Base-by-base conservation (phyloP, 1,140 invertebrate species). In the Diachasma alloeum region DNA sequence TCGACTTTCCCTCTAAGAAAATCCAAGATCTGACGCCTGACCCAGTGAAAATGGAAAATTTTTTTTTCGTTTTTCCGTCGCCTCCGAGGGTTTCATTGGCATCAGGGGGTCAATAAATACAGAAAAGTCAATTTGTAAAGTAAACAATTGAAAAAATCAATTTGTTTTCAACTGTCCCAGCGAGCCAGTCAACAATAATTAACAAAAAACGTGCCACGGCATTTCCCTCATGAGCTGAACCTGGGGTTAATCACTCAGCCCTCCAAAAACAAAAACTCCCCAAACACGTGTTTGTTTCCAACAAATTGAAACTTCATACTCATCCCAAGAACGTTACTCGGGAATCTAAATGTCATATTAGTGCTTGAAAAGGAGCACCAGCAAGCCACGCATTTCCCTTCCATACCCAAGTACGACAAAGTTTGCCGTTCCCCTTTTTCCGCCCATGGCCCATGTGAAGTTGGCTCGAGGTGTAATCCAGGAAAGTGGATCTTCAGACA, bases 401-500 rank as follows among this genome's bases (percentile, higher is more conserved):
- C 22, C 19, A 63, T 31, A 26, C 15, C 42, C 10, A 17, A 68
- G 66, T 42, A 67, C 59, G 73, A 15, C 36, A 70, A 75, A 75
- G 74, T 75, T 75, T 75, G 48, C 48, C 24, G 17, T 6, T 26
- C 19, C 63, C 53, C 59, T 63, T 31, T 63, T 31, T 63, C 59
- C 59, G 8, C 4, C 24, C 24, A 63, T 24, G 19, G 24, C 24
- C 59, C 24, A 26, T 37, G n/a, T 11, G 19, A 75, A 70, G 36
- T 69, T 69, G 67, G 66, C 53, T 39, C 48, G 39, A 66, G 22
- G 17, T 71, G 75, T 76, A 76, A 76, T 76, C 75, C 75, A 19
- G 5, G 75, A 76, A 76, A 76, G 67, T 76, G 67, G 67, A 59
- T 71, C 68, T 71, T 76, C 59, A 71, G 46, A 19, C 48, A 63